These are phyloP conservation scores for Odontesthes bonariensis DNA, from an alignment of 2,113 vertebrate species.

Conservation along the genomic window DNA sequence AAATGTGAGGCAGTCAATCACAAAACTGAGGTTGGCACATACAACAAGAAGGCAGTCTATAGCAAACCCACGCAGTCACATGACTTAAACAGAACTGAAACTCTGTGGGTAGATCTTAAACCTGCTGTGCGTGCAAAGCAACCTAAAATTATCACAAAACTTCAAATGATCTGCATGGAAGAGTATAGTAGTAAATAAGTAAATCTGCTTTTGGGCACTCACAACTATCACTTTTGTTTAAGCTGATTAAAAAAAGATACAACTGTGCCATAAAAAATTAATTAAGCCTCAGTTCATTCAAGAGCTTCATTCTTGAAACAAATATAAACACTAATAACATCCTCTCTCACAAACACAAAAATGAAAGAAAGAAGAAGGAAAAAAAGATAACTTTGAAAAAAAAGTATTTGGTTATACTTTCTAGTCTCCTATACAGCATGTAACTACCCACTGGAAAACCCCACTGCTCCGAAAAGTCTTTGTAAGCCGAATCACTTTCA, in stretches of 20 bases:
- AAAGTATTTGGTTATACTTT: conserved; percentile 24
- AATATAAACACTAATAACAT: too few species aligned
- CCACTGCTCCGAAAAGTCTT: conserved; percentile 55
- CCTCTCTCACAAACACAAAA: conserved; percentile 1
- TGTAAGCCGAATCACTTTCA: conserved; percentile 67
- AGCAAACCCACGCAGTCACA: background rate
- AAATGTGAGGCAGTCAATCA: conserved; percentile 7
- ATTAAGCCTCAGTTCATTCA: too few species aligned
- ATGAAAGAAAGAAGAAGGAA: conserved; percentile 9
- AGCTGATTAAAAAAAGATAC: too few species aligned
- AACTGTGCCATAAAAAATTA: too few species aligned
- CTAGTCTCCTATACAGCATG: conserved; percentile 49
- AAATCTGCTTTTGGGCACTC: background rate
- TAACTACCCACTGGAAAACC: conserved; percentile 53
- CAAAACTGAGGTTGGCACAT: background rate
- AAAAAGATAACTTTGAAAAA: background rate
- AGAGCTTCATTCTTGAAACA: too few species aligned
- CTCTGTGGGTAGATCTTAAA: background rate
- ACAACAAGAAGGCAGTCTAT: background rate
- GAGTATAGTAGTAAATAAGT: background rate
- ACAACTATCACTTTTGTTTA: background rate
- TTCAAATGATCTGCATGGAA: conserved; percentile 1
- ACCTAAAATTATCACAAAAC: conserved; percentile 14
- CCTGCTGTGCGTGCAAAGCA: background rate
- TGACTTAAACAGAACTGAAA: background rate